Percentiles rank a stretch among this genome's conserved stretches.
Evolutionary conservation across 2,797 vertebrate species (phyloP).

Genomic region (Poeciliopsis paucimaculata): DNA sequence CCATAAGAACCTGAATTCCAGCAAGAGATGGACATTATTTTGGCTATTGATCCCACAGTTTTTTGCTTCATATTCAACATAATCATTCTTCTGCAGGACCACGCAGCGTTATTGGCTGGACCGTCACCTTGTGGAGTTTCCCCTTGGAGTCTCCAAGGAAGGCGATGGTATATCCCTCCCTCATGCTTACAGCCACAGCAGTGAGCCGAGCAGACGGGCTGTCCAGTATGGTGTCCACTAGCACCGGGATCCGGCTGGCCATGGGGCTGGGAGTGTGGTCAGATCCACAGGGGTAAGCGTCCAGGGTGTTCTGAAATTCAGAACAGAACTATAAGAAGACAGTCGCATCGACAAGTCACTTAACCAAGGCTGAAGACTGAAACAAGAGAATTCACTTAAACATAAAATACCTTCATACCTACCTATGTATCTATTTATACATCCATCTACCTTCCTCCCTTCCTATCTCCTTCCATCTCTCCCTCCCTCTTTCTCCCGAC

Average conservation of each 20-base stretch:
- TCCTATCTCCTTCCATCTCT: too few species aligned
- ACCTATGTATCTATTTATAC: too few species aligned
- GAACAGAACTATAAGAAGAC: background rate
- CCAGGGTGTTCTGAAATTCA: constrained; percentile 87
- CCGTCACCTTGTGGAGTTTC: constrained; percentile 89
- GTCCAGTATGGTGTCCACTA: constrained; percentile 87
- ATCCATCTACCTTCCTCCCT: too few species aligned
- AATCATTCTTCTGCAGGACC: background rate
- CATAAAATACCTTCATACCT: too few species aligned
- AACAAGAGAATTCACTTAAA: background rate
- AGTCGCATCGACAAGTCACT: background rate
- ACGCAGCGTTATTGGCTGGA: background rate
- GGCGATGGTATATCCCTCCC: constrained; percentile 88
- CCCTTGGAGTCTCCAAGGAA: constrained; percentile 95
- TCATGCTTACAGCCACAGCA: constrained; percentile 89
- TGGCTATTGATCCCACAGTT: background rate
- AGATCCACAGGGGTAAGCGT: constrained; percentile 95
- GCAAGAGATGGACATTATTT: background rate
- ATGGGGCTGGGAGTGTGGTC: constrained; percentile 98
- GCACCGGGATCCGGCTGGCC: constrained; percentile 89
- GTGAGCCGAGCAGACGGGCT: constrained; percentile 88
- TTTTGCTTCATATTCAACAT: background rate
- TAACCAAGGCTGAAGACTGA: background rate
- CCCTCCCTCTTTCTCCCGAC: too few species aligned
- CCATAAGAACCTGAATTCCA: background rate